Base-by-base conservation (phyloP, 2,888 invertebrate genomes). In the Eristalis arbustorum region DNA sequence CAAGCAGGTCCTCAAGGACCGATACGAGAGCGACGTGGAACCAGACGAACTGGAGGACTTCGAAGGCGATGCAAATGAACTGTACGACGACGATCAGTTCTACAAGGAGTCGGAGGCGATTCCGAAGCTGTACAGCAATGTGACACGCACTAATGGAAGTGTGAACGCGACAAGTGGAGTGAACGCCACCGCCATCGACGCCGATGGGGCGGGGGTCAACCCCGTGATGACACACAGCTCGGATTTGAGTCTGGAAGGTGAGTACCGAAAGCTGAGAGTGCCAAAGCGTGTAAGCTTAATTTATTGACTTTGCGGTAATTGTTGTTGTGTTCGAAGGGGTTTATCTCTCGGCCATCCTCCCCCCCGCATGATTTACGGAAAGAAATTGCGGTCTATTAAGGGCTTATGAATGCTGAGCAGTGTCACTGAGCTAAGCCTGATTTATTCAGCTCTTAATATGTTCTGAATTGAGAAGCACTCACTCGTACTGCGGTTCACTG, bases 1-100 rank as follows among this genome's bases (percentile, higher is more conserved):
- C 31, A 94, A 97, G 90, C 96, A 96, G 91, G 97, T 98, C 82
- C 93, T 98, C 88, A 96, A 96, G 92, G 96, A 97, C 92, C 95
- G 96, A 90, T 97, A 96, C 92, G 96, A 97, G 91, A 96, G 96
- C 88, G 95, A 95, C 71, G 94, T 96, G 77, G 96, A 97, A 93
- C 94, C 95, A 88, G 97, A 97, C 91, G 97, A 97, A 93, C 94
- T 95, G 89, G 94, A 94, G 89, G 94, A 93, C 87, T 92, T 92
- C 63, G 93, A 93, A 78, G 94, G 94, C 71, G 94, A 94, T 89
- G 92, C 93, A 77, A 94, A 94, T 89, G 94, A 94, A 88, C 93
- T 94, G 88, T 93, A 93, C 88, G 94, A 94, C 89, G 94, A 94
- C 89, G 94, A 94, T 90, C 92, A 93, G 83, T 94, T 93, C 90